These are phyloP conservation scores for Nomada ferruginata DNA, from an alignment of 2,888 invertebrate genomes.

Conservation along the genomic window DNA sequence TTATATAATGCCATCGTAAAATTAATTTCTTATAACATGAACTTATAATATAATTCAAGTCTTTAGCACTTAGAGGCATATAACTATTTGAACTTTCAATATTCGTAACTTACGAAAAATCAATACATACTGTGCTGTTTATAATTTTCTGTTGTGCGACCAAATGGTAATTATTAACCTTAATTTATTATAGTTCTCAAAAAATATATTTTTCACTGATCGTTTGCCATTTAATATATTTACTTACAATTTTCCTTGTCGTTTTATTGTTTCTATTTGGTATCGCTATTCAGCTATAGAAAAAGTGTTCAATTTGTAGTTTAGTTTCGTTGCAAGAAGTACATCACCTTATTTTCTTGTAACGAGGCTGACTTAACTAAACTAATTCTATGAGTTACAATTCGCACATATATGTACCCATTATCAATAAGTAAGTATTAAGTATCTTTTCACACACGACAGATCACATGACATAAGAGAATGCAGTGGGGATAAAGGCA, in stretches of 20 bases:
- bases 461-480: constrained; percentile 24
- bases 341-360: neutral
- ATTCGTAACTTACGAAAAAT: neutral
- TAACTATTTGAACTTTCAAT: neutral
- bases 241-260: neutral
- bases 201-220: neutral
- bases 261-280: neutral
- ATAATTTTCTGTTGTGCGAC: too few species aligned
- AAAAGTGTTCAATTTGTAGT: neutral
- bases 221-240: neutral
- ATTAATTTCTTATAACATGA: neutral
- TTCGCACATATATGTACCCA: neutral
- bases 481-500: constrained; percentile 3
- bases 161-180: constrained; percentile 26
- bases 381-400: neutral
- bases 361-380: constrained; percentile 1
- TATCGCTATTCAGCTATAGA: neutral
- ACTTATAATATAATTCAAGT: neutral
- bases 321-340: neutral
- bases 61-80: neutral
- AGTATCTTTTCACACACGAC: constrained; percentile 8
- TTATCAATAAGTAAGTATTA: constrained; percentile 2
- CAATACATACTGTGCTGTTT: neutral
- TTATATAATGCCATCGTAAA: constrained; percentile 22
- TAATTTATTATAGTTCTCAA: neutral